A percentile compares a stretch with the other conserved stretches of the same genome.
These are phyloP conservation scores for Acrocephalus kingi DNA, from an alignment of 2,113 vertebrate species.

Conservation along the genomic window DNA sequence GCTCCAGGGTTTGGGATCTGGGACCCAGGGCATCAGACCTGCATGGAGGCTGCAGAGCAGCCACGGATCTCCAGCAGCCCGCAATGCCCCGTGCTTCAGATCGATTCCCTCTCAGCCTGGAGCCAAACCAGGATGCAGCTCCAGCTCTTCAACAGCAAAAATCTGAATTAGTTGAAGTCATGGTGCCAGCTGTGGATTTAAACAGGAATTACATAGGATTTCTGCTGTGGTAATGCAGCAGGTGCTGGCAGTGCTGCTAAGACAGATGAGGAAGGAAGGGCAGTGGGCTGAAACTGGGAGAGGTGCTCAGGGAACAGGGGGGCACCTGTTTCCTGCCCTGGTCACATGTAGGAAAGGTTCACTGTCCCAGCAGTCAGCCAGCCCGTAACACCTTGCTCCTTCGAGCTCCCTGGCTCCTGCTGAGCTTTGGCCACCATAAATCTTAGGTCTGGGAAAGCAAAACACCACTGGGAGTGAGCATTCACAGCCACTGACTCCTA, in stretches of 20 bases:
- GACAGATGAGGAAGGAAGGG: not conserved
- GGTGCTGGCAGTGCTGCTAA: not conserved
- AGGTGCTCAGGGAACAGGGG: not conserved
- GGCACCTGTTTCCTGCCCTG: not conserved
- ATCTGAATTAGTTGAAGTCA: constrained; percentile 3
- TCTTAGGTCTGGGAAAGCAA: not conserved
- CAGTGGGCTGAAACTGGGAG: not conserved
- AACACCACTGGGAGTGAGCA: rapidly evolving
- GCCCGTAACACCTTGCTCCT: not conserved
- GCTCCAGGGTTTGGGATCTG: not conserved
- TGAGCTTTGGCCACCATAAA: not conserved
- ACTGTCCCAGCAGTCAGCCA: not conserved
- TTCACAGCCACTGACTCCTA: not conserved
- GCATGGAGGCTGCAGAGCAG: not conserved
- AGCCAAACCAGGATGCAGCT: constrained; percentile 14
- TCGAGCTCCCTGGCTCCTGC: not conserved
- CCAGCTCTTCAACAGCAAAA: not conserved
- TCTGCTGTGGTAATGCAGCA: not conserved
- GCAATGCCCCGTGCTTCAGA: not conserved
- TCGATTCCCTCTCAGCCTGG: not conserved
- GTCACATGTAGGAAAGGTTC: not conserved
- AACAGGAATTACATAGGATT: not conserved
- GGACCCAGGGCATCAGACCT: not conserved
- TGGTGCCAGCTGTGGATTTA: constrained; percentile 1
- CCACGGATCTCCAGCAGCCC: not conserved